phyloP scores from a whole-genome alignment of 1,140 invertebrate species.

The Geopemphigus sp. region DNA sequence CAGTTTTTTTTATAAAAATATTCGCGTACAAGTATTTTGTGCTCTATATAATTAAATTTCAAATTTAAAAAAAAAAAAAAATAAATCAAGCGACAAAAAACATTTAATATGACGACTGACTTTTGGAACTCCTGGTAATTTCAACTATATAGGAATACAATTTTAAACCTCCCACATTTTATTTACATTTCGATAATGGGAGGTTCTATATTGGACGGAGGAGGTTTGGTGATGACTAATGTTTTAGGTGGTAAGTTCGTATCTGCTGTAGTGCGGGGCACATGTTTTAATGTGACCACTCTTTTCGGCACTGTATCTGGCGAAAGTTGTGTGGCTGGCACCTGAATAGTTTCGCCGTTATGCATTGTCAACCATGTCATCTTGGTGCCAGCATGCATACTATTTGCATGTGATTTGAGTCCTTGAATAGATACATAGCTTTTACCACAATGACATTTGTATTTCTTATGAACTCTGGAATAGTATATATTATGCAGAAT shows the following conservation, averaged over 20 bases:
- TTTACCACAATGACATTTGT: slow-evolving; percentile 78
- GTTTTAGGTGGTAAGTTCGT: slow-evolving; percentile 36
- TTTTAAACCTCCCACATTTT: slow-evolving; percentile 17
- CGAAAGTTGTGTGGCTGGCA: slow-evolving; percentile 32
- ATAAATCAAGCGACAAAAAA: slow-evolving; percentile 46
- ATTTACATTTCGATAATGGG: slow-evolving; percentile 32
- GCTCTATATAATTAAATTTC: slow-evolving; percentile 26
- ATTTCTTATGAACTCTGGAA: slow-evolving; percentile 71
- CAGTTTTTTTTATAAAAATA: slow-evolving; percentile 5
- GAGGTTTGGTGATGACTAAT: slow-evolving; percentile 48
- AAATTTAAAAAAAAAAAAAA: slow-evolving; percentile 39
- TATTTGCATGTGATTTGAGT: slow-evolving; percentile 66
- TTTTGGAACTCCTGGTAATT: slow-evolving; percentile 37
- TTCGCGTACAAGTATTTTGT: slow-evolving; percentile 7
- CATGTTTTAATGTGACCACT: slow-evolving; percentile 36
- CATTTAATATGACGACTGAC: slow-evolving; percentile 48
- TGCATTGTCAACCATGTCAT: slow-evolving; percentile 45
- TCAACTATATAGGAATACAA: slow-evolving; percentile 45
- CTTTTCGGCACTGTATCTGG: slow-evolving; percentile 37
- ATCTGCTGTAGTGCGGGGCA: slow-evolving; percentile 30
- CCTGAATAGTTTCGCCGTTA: slow-evolving; percentile 44
- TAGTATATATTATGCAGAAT: background rate
- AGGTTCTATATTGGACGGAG: slow-evolving; percentile 46
- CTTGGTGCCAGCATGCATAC: slow-evolving; percentile 46
- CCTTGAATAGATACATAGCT: slow-evolving; percentile 76